Evolutionary conservation across 1,140 invertebrate species (phyloP).

Genomic region (Paraescarpia echinospica): DNA sequence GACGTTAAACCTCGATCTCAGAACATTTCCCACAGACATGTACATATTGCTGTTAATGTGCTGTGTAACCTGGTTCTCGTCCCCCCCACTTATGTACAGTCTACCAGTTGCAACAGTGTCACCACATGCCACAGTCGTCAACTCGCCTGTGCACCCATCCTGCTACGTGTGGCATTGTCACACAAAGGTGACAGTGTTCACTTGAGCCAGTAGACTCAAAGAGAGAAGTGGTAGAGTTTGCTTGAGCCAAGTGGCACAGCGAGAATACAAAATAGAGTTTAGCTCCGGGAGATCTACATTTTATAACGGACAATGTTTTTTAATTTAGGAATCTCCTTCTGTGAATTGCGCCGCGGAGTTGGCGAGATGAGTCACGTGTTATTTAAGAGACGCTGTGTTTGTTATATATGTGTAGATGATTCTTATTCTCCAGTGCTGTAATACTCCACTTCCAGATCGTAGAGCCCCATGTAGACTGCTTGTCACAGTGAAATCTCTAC

Average conservation of each 20-base stretch:
- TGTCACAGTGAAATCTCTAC: neutral
- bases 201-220: neutral
- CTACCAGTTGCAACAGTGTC: neutral
- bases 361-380: neutral
- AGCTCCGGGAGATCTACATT: neutral
- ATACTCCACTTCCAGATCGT: neutral
- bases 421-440: neutral
- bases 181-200: neutral
- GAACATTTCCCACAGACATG: neutral
- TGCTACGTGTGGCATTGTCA: too few species aligned
- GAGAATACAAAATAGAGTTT: neutral
- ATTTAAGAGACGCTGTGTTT: neutral
- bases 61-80: neutral
- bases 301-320: neutral
- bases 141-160: too few species aligned
- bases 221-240: too few species aligned
- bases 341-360: neutral
- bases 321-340: neutral
- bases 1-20: neutral
- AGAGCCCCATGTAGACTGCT: neutral
- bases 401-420: neutral
- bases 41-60: neutral
- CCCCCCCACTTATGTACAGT: neutral
- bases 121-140: too few species aligned
- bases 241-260: neutral